Conservation (phyloP, 1,140 invertebrate genomes). For the Saccostrea glomerata region DNA sequence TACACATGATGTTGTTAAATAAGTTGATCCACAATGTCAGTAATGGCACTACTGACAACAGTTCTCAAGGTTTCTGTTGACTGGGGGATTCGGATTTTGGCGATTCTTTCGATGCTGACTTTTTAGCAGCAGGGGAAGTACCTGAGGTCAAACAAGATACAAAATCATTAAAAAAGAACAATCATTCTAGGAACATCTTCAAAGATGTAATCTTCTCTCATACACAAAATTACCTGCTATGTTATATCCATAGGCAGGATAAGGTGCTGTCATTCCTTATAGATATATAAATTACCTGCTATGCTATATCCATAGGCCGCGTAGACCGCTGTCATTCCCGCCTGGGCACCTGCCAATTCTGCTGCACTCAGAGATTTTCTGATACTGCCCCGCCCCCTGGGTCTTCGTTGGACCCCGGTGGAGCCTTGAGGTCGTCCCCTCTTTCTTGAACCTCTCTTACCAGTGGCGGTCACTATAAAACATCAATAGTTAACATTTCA, state of each 20-base stretch:
- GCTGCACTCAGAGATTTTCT: slow-evolving; percentile 78
- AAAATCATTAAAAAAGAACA: background rate
- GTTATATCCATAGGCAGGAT: no score
- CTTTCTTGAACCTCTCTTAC: slow-evolving; percentile 40
- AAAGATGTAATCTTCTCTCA: no score
- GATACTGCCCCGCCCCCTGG: slow-evolving; percentile 73
- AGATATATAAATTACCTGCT: slow-evolving; percentile 56
- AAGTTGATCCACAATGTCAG: background rate
- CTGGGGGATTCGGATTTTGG: background rate
- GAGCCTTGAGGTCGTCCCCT: slow-evolving; percentile 84
- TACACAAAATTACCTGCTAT: no score
- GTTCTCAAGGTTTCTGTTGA: slow-evolving; percentile 7
- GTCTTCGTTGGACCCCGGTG: slow-evolving; percentile 71
- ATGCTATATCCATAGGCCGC: slow-evolving; percentile 79
- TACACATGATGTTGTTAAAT: no score
- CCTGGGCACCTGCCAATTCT: slow-evolving; percentile 80
- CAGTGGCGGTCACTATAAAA: background rate
- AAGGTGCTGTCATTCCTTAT: no score
- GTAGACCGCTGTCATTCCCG: slow-evolving; percentile 79
- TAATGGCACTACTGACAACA: background rate
- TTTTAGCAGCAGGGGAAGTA: background rate
- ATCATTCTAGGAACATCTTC: no score
- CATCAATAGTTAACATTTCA: background rate
- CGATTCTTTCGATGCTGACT: background rate
- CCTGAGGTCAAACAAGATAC: background rate